Evolutionary conservation across 1,140 invertebrate genomes (phyloP).

Genomic region (Euwallacea similis): DNA sequence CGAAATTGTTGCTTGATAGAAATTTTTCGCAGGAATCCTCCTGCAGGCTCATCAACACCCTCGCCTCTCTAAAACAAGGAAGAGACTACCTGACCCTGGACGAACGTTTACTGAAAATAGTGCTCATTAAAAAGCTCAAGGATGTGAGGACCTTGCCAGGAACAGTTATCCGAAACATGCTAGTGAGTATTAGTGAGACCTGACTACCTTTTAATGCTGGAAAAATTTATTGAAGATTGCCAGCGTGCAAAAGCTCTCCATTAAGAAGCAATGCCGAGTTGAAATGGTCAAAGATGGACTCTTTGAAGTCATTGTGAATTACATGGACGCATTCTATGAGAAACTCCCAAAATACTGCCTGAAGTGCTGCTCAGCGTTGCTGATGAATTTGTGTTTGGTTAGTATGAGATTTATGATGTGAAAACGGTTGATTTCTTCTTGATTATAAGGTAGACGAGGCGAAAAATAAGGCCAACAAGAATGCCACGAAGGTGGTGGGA

Average conservation of each 20-base stretch:
- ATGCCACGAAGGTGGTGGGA: slow-evolving; percentile 13
- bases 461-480: slow-evolving; percentile 23
- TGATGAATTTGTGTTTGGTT: slow-evolving; percentile 33
- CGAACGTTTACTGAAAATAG: slow-evolving; percentile 22
- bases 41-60: slow-evolving; percentile 31
- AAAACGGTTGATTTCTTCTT: neutral
- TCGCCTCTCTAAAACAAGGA: slow-evolving; percentile 29
- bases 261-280: slow-evolving; percentile 25
- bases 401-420: neutral
- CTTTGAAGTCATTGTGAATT: slow-evolving; percentile 23
- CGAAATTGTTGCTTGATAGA: neutral
- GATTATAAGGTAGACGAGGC: slow-evolving; percentile 26
- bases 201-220: neutral
- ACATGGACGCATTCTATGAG: slow-evolving; percentile 29
- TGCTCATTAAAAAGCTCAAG: slow-evolving; percentile 29
- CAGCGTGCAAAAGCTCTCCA: slow-evolving; percentile 23
- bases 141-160: slow-evolving; percentile 25
- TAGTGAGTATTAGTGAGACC: slow-evolving; percentile 12
- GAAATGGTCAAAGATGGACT: slow-evolving; percentile 26
- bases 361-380: slow-evolving; percentile 25
- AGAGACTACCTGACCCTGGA: slow-evolving; percentile 31
- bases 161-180: slow-evolving; percentile 28
- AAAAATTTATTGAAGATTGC: slow-evolving; percentile 18
- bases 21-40: slow-evolving; percentile 26
- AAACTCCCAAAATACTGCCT: slow-evolving; percentile 31